phyloP scores from a whole-genome alignment of 2,797 vertebrate genomes.

The Myiotriccus ornatus region DNA sequence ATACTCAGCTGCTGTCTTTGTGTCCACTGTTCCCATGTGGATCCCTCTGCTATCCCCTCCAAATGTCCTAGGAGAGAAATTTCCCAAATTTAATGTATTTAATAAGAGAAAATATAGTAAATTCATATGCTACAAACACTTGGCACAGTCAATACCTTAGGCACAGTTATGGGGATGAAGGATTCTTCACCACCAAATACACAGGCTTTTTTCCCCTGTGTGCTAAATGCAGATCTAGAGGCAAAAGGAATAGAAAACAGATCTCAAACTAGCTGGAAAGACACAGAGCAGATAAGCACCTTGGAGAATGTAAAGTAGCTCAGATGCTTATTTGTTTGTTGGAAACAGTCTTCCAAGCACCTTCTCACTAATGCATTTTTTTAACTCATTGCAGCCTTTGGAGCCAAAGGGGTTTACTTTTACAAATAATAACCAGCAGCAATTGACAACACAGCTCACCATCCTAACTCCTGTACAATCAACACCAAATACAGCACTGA shows the following conservation, averaged over 20 bases:
- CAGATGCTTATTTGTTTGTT: neutral
- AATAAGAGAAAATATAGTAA: neutral
- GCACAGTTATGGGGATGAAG: neutral
- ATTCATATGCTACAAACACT: neutral
- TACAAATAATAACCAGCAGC: neutral
- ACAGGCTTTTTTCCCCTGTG: neutral
- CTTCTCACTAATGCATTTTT: neutral
- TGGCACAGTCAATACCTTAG: neutral
- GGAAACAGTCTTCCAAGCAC: neutral
- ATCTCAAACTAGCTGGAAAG: neutral
- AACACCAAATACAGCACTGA: neutral
- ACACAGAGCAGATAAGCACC: neutral
- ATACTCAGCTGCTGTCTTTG: neutral
- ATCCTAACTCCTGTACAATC: neutral
- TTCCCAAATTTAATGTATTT: neutral
- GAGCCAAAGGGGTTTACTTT: neutral
- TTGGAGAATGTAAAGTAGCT: neutral
- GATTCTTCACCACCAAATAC: neutral
- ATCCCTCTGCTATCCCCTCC: neutral
- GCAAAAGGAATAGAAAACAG: neutral
- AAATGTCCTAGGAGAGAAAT: neutral
- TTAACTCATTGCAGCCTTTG: neutral
- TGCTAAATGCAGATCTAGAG: neutral
- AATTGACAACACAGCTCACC: neutral
- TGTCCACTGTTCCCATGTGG: neutral